These are phyloP conservation scores for Bedellia somnulentella DNA, from an alignment of 2,888 invertebrate species.

Conservation along the genomic window DNA sequence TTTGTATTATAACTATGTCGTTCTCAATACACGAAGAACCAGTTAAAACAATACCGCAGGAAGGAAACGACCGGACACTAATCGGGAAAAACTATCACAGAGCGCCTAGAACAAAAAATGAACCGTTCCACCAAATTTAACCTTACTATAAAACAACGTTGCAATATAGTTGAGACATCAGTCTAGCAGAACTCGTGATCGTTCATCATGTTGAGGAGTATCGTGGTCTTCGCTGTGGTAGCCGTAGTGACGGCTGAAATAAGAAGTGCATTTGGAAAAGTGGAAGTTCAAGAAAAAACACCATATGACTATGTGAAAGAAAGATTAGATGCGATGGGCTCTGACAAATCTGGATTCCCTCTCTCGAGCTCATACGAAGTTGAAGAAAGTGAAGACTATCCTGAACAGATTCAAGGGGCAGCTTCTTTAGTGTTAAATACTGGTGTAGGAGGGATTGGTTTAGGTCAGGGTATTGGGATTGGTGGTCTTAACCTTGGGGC, in stretches of 20 bases:
- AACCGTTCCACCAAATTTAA: constrained; percentile 49
- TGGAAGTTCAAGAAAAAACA: constrained; percentile 40
- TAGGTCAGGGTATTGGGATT: constrained; percentile 14
- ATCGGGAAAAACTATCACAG: constrained; percentile 42
- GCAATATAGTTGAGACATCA: constrained; percentile 45
- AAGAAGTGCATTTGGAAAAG: constrained; percentile 17
- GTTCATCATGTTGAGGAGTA: constrained; percentile 32
- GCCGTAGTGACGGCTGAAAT: constrained; percentile 22
- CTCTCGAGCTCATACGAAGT: constrained; percentile 58
- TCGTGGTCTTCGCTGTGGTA: constrained; percentile 23
- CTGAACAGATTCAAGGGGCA: constrained; percentile 44
- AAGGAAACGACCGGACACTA: constrained; percentile 46
- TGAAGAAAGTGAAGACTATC: constrained; percentile 62
- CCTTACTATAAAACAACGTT: constrained; percentile 49
- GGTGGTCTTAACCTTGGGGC: constrained; percentile 13
- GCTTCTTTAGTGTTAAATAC: constrained; percentile 40
- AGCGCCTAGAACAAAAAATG: constrained; percentile 21
- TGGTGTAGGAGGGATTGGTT: constrained; percentile 15
- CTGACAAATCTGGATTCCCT: constrained; percentile 34
- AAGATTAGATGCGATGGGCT: constrained; percentile 30
- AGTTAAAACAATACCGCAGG: constrained; percentile 57
- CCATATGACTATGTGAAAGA: constrained; percentile 50
- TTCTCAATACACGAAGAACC: constrained; percentile 39
- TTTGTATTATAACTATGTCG: constrained; percentile 44
- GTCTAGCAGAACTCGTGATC: constrained; percentile 33